A percentile compares a stretch with the other conserved stretches of the same genome.
These are phyloP conservation scores for Tychaedon coryphoeus DNA, from an alignment of 2,113 vertebrate species.

Conservation along the genomic window DNA sequence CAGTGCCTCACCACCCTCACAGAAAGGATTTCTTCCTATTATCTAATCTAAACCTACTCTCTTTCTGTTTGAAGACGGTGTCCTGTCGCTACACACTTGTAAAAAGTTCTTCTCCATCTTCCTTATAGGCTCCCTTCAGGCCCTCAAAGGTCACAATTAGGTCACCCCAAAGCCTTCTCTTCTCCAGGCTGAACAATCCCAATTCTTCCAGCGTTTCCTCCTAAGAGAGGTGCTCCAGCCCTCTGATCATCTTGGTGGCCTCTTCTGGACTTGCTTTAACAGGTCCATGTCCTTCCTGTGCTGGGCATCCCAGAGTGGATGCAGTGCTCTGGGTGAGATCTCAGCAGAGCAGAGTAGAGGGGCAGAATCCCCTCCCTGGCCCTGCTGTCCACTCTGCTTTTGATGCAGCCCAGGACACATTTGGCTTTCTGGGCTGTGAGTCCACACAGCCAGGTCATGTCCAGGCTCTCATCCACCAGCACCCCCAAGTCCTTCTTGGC, in stretches of 20 bases:
- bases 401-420: rapidly evolving
- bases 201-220: neutral
- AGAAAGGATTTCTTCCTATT: no score
- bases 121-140: no score
- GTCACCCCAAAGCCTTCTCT: neutral
- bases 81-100: no score
- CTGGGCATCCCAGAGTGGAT: no score
- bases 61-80: no score
- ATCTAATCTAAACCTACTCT: no score
- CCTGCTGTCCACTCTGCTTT: neutral
- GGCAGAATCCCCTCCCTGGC: no score
- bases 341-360: no score
- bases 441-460: neutral
- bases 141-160: neutral
- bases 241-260: neutral
- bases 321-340: no score
- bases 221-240: neutral
- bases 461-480: neutral
- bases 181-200: neutral
- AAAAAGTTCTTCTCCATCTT: no score
- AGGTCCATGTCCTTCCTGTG: neutral
- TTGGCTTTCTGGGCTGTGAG: neutral
- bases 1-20: no score
- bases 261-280: neutral
- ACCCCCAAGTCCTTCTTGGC: neutral